phyloP scores from a whole-genome alignment of 2,888 invertebrate species.

The Drosophila anceps region DNA sequence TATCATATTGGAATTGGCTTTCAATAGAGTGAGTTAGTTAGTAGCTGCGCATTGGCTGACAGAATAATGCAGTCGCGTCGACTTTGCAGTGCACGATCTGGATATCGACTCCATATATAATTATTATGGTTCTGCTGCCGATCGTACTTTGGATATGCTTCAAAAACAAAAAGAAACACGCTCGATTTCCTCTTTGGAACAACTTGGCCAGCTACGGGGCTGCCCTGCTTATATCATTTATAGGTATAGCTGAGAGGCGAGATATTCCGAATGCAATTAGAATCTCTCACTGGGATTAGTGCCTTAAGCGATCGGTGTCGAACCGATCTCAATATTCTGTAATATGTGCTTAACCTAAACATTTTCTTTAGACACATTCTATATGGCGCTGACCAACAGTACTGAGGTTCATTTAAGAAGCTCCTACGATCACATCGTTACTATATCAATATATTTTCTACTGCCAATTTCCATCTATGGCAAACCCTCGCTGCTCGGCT shows the following conservation, averaged over 20 bases:
- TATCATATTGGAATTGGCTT: neutral
- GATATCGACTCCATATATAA: neutral
- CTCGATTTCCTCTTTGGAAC: conserved; percentile 1
- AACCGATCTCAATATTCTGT: too few species aligned
- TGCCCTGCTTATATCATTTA: neutral
- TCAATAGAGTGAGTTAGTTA: conserved; percentile 18
- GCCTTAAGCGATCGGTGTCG: too few species aligned
- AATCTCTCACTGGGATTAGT: too few species aligned
- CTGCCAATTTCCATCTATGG: conserved; percentile 45
- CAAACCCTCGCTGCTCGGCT: conserved; percentile 31
- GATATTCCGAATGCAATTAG: neutral
- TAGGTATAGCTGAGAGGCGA: conserved; percentile 28
- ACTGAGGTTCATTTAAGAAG: neutral
- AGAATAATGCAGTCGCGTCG: neutral
- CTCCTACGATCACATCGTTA: conserved; percentile 45
- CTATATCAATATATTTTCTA: conserved; percentile 41
- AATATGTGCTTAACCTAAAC: neutral
- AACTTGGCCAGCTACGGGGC: conserved; percentile 32
- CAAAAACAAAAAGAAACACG: neutral
- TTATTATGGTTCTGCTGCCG: conserved; percentile 30
- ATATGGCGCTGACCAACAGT: neutral
- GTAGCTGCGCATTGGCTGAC: too few species aligned
- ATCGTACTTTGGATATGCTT: conserved; percentile 20
- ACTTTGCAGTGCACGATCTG: accelerated
- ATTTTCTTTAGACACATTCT: neutral